Evolutionary conservation across 1,140 invertebrate species (phyloP), one percentile per base, ranked within the genome.

Genomic region (Atta colombica): DNA sequence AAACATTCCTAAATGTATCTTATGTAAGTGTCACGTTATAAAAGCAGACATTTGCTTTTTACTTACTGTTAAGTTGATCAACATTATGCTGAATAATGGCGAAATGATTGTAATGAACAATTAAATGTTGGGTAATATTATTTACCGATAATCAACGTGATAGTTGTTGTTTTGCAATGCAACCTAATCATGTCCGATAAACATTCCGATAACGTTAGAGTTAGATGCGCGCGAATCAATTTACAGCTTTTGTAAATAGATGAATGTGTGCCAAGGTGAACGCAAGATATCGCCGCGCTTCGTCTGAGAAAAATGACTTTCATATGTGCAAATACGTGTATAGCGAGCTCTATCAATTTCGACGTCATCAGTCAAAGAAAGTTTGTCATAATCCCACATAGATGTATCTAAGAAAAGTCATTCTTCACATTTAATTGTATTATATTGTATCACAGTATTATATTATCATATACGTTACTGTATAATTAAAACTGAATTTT

Each of bases 241-340:
- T 77, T 74, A 65, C 74, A 58, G 88, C 81, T 78, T 87, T 81
- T 89, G 71, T 51, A 63, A 91, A 88, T 86, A 58, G 55, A 16
- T n/a, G 55, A 88, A 92, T 93, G 90, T 93, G 82, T 93, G 93
- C 88, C 93, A 94, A 94, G 93, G 93, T 93, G 90, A 94, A 90
- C 87, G 90, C 91, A 81, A 72, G 58, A 68, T 65, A 74, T 72
- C 61, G 69, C 68, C 31, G 65, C 10, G 21, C 39, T 58, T 61
- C 51, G 49, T 28, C 39, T 53, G 86, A 89, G 77, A 88, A 85
- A 88, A 71, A 75, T 89, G 14, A 69, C 74, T 89, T 89, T 87
- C 74, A 77, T 87, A 58, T 8, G 49, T 77, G 14, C 25, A 45
- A 39, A 39, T 39, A 39, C 7, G 4, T 35, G 12, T 45, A 31